phyloP scores from a whole-genome alignment of 2,888 invertebrate species.

The Eristalis tenax region DNA sequence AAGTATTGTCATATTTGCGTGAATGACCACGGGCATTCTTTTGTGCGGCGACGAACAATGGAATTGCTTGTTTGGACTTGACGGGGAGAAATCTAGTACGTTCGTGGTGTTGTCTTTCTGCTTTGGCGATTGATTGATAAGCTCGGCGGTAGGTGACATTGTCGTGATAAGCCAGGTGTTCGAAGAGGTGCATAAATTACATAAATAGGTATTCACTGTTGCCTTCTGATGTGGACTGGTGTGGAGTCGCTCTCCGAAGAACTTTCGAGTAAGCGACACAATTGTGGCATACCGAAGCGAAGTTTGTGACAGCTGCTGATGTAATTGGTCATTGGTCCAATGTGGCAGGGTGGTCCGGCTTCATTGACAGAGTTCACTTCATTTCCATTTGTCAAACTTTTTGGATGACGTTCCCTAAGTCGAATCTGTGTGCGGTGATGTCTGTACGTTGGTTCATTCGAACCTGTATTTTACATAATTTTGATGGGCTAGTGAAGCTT shows the following conservation, averaged over 20 bases:
- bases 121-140: background rate
- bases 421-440: too few species aligned
- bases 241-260: background rate
- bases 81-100: background rate
- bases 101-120: background rate
- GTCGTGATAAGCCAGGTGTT: slow-evolving; percentile 1
- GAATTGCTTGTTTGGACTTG: slow-evolving; percentile 6
- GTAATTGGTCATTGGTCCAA: too few species aligned
- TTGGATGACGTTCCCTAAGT: too few species aligned
- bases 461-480: too few species aligned
- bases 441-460: too few species aligned
- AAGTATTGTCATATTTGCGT: slow-evolving; percentile 14
- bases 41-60: slow-evolving; percentile 13
- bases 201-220: background rate
- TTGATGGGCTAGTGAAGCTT: too few species aligned
- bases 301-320: too few species aligned
- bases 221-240: background rate
- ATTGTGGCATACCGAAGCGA: too few species aligned
- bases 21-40: background rate
- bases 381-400: too few species aligned
- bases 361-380: too few species aligned
- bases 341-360: too few species aligned
- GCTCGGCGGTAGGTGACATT: background rate
- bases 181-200: background rate
- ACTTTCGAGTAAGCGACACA: too few species aligned